Conservation (phyloP, 2,797 vertebrate species). For the Holocentrus rufus region DNA sequence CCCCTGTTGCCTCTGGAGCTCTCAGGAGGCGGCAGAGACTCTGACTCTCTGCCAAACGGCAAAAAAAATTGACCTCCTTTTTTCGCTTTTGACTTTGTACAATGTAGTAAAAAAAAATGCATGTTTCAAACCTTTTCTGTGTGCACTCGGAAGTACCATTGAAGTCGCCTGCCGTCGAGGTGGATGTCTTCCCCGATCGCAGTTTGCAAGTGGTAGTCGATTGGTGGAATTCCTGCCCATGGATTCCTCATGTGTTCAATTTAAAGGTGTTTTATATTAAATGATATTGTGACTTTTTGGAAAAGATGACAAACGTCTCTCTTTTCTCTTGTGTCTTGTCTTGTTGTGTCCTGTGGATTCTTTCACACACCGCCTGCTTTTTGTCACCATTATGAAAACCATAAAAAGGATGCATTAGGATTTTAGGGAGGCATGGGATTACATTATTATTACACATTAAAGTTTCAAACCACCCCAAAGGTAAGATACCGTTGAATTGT, state of each 20-base stretch:
- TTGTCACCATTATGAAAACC: slow-evolving; percentile 65
- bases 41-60: slow-evolving; percentile 62
- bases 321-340: slow-evolving; percentile 53
- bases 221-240: slow-evolving; percentile 65
- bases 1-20: slow-evolving; percentile 74
- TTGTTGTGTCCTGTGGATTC: slow-evolving; percentile 34
- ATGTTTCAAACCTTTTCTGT: slow-evolving; percentile 84
- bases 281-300: slow-evolving; percentile 86
- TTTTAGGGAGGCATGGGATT: slow-evolving; percentile 55
- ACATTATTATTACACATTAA: slow-evolving; percentile 71
- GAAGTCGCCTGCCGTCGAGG: slow-evolving; percentile 64
- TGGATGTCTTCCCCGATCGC: slow-evolving; percentile 56
- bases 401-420: slow-evolving; percentile 68
- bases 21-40: slow-evolving; percentile 69
- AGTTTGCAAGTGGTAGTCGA: slow-evolving; percentile 65
- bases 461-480: slow-evolving; percentile 73
- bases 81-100: slow-evolving; percentile 79
- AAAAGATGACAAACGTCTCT: slow-evolving; percentile 70
- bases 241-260: slow-evolving; percentile 79
- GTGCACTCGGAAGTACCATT: slow-evolving; percentile 74
- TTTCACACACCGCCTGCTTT: slow-evolving; percentile 27
- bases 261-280: slow-evolving; percentile 87
- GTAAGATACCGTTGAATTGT: slow-evolving; percentile 59
- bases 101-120: slow-evolving; percentile 85
- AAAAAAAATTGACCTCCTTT: slow-evolving; percentile 66